Evolutionary conservation across 2,888 invertebrate genomes (phyloP).

Genomic region (Drosophila quasianomalipes): DNA sequence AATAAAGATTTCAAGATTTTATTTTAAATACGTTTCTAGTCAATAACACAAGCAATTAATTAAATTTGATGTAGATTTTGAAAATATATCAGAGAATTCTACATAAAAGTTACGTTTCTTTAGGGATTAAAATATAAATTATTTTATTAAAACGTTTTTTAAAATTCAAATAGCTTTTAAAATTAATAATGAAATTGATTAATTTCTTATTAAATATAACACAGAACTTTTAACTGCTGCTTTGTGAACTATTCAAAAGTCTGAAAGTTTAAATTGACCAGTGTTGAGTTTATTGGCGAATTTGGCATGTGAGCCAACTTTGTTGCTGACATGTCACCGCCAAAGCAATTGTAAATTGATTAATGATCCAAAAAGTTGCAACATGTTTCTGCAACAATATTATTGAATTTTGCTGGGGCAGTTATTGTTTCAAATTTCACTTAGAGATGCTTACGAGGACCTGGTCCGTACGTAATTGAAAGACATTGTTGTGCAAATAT

Average conservation of each 20-base stretch:
- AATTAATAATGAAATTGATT: too few species aligned
- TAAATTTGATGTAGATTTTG: background rate
- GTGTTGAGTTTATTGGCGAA: slow-evolving; percentile 5
- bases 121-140: too few species aligned
- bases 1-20: background rate
- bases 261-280: background rate
- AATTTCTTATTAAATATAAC: background rate
- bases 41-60: background rate
- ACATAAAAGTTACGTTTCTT: too few species aligned
- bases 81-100: too few species aligned
- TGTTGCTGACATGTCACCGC: slow-evolving; percentile 39
- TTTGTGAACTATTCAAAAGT: background rate
- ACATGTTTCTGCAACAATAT: slow-evolving; percentile 13
- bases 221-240: background rate
- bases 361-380: slow-evolving; percentile 27
- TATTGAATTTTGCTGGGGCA: background rate
- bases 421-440: slow-evolving; percentile 4
- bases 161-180: too few species aligned
- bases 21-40: background rate
- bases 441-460: background rate
- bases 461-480: slow-evolving; percentile 60
- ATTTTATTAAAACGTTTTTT: too few species aligned
- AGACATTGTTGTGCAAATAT: slow-evolving; percentile 67
- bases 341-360: slow-evolving; percentile 37
- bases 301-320: slow-evolving; percentile 29